Base-by-base conservation (phyloP, 1,140 invertebrate genomes). In the Bombus breviceps region DNA sequence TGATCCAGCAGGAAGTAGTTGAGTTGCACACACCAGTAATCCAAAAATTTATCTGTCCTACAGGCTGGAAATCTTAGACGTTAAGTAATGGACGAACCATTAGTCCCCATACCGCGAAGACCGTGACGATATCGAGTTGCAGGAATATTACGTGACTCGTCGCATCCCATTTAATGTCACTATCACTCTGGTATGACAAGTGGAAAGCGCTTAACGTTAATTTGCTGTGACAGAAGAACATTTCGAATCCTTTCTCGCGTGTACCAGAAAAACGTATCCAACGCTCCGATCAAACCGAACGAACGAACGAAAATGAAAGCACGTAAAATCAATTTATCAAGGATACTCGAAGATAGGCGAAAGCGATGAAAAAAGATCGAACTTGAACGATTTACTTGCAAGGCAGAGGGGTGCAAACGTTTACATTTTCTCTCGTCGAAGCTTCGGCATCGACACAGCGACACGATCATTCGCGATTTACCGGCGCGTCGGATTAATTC, bases 81-180 rank as follows among this genome's bases (percentile, higher is more conserved):
- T 88, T 83, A 68, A 68, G 80, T 91, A 87, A 91, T 86, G 87
- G 89, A 79, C 74, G 90, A 89, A 73, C 90, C 90, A 91, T 91
- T 91, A 91, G 87, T 85, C 57, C 69, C 75, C 76, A 73, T 81
- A 80, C 77, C 85, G 71, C 69, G 57, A 41, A 66, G 72, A 81
- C 86, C 69, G 81, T 71, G 34, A 22, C 59, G 87, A 87, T 91
- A 91, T 91, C 90, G 81, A 81, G 83, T 91, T 91, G 87, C 90
- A 80, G 71, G 85, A 74, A 89, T 90, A 87, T 89, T 90, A 89
- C 78, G 88, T 77, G 86, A 87, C 68, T 85, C 85, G 62, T 68
- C 81, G 85, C 88, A 59, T 89, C 89, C 85, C 88, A 77, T 90
- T 89, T 82, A 76, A 81, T 82, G 79, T 88, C 82, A 90, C 81